Evolutionary conservation across 1,140 invertebrate species (phyloP), one percentile per base, ranked within the genome.

Genomic region (Mya arenaria): DNA sequence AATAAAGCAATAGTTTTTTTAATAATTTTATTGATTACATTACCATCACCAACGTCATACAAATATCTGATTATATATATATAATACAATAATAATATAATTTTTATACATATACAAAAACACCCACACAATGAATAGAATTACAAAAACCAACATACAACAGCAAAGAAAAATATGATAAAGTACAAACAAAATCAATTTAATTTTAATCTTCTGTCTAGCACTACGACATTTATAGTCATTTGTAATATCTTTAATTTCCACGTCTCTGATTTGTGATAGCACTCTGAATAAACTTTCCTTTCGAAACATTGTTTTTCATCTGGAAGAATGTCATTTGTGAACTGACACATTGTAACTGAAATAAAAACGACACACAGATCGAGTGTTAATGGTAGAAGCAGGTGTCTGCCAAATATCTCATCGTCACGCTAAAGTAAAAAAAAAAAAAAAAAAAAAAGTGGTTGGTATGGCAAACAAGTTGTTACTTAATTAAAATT

Each of bases 271-370:
- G 15, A 10, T 32, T 72, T 72, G 23, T 52, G 69, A 44, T 52
- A 72, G n/a, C 58, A 44, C 0, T n/a, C 19, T 23, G 44, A 72
- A 72, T 72, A 72, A 13, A 72, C 4, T 72, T 72, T 72, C 30
- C 55, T 23, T 71, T 25, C 55, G 28, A n/a, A 71, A 39, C 44
- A 28, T 4, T 52, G 13, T 3, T 52, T 17, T 4, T 52, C 1
- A 23, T 44, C 39, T 1, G 17, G 2, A 28, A n/a, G n/a, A n/a
- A n/a, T n/a, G n/a, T n/a, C n/a, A n/a, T n/a, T n/a, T n/a, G n/a
- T n/a, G n/a, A n/a, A n/a, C n/a, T n/a, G n/a, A n/a, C n/a, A n/a
- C n/a, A n/a, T n/a, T n/a, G n/a, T n/a, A n/a, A n/a, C n/a, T n/a
- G n/a, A n/a, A n/a, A n/a, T n/a, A n/a, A n/a, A n/a, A n/a, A n/a